Evolutionary conservation across 2,797 vertebrate genomes (phyloP), one percentile per base, ranked within the genome.

Genomic region (Diglossa cyanea): DNA sequence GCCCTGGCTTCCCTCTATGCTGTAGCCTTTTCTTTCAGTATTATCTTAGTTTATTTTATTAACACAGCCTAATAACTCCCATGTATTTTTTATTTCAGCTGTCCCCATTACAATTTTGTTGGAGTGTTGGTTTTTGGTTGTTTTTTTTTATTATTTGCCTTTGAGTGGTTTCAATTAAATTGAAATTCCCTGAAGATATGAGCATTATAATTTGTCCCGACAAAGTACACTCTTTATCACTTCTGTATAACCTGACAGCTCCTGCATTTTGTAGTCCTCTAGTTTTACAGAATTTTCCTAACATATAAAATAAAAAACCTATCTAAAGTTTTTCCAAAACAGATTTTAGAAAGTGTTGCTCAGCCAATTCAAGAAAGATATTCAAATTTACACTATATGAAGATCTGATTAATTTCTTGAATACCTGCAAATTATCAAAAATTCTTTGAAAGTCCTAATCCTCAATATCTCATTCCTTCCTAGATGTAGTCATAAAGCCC

Each of bases 81-180:
- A 2, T 18, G 51, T 9, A 31, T 82, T 48, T 28, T 91, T 92
- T 70, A 90, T 44, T 95, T 93, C 63, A 93, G 39, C 55, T 79
- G 40, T 44, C 19, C 37, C 0, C 3, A 31, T 80, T 78, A 75
- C 42, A 75, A 62, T 78, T 90, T 78, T 62, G 58, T 26, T 75
- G 10, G 35, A 62, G 35, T 24, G 54, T 3, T 54, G 7, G 7
- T 2, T 88, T 48, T 65, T 17, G 8, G 5, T 35, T 35, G 1
- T 14, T 3, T 30, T 30, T 15, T 61, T 37, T 82, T 42, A 60
- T 44, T 9, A 23, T 92, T 92, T 82, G 79, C 28, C 8, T 93
- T 76, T 76, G 74, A 90, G 77, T 85, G 37, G 40, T 86, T 97
- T 95, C 67, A 92, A 53, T 88, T 92, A 92, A 90, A 91, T 31